phyloP scores from a whole-genome alignment of 2,888 invertebrate genomes.

The Minunthozetes semirufus region DNA sequence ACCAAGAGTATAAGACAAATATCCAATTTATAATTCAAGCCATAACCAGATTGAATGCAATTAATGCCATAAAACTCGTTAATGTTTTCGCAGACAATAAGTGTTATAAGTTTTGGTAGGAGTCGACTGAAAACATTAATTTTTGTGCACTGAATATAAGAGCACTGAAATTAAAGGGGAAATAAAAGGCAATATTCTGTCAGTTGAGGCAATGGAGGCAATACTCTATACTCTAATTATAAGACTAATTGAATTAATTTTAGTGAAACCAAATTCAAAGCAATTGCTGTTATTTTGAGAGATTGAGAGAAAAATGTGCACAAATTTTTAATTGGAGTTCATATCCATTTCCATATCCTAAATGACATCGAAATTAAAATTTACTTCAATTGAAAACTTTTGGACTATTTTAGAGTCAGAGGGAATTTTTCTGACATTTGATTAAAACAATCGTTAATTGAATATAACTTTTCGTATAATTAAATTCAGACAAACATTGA shows the following conservation, averaged over 20 bases:
- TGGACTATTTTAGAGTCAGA: too few species aligned
- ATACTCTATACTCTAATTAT: slow-evolving; percentile 7
- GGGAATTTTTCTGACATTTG: too few species aligned
- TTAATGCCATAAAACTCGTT: slow-evolving; percentile 23
- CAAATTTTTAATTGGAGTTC: not conserved
- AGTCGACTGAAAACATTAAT: not conserved
- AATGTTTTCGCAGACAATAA: not conserved
- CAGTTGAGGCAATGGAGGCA: not conserved
- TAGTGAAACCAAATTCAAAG: not conserved
- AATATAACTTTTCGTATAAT: not conserved
- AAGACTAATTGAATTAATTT: not conserved
- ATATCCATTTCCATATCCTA: too few species aligned
- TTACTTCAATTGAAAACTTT: too few species aligned
- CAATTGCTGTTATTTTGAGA: not conserved
- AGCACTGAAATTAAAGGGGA: not conserved
- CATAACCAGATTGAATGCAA: slow-evolving; percentile 19
- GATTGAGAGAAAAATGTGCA: not conserved
- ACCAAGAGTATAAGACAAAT: not conserved
- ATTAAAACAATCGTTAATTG: too few species aligned
- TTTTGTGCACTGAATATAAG: not conserved
- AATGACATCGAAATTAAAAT: too few species aligned
- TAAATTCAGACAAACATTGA: not conserved
- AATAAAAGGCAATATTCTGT: not conserved
- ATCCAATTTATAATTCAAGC: slow-evolving; percentile 12
- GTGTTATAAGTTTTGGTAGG: not conserved